These are phyloP conservation scores for Buphagus erythrorhynchus DNA, from an alignment of 2,797 vertebrate species.

Conservation along the genomic window DNA sequence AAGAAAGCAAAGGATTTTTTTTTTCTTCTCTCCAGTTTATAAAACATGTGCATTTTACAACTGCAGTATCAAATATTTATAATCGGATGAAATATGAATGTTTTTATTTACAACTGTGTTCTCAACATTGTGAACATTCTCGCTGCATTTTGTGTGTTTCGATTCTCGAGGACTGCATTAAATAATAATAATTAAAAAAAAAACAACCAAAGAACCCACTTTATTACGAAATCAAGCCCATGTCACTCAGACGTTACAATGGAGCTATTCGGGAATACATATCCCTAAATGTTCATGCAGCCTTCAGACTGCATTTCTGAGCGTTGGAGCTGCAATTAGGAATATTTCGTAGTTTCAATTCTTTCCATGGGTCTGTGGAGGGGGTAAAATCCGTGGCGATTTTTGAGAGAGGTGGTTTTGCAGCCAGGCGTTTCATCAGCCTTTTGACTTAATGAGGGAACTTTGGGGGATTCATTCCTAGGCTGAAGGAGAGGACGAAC, in stretches of 20 bases:
- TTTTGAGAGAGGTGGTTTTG: not conserved
- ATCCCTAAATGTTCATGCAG: not conserved
- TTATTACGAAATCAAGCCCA: conserved; percentile 63
- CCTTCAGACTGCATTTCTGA: not conserved
- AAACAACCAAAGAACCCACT: not conserved
- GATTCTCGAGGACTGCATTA: conserved; percentile 73
- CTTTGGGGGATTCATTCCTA: not conserved
- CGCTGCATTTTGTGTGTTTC: conserved; percentile 78
- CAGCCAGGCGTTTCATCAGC: not conserved
- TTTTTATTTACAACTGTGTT: conserved; percentile 77
- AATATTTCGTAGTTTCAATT: not conserved
- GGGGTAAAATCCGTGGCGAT: not conserved
- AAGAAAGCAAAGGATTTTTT: conserved; percentile 58
- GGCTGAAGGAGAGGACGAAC: not conserved
- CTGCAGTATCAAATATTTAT: conserved; percentile 80
- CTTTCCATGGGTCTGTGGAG: accelerated
- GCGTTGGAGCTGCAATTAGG: not conserved
- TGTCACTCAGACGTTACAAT: not conserved
- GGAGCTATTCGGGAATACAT: not conserved
- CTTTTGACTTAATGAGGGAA: conserved; percentile 1
- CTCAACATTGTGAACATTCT: conserved; percentile 77
- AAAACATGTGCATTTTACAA: conserved; percentile 74
- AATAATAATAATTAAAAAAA: conserved; percentile 63
- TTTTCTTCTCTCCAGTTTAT: conserved; percentile 56
- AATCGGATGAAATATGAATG: conserved; percentile 78